Evolutionary conservation across 1,140 invertebrate genomes (phyloP), one percentile per base, ranked within the genome.

Genomic region (Leptinotarsa defecta): DNA sequence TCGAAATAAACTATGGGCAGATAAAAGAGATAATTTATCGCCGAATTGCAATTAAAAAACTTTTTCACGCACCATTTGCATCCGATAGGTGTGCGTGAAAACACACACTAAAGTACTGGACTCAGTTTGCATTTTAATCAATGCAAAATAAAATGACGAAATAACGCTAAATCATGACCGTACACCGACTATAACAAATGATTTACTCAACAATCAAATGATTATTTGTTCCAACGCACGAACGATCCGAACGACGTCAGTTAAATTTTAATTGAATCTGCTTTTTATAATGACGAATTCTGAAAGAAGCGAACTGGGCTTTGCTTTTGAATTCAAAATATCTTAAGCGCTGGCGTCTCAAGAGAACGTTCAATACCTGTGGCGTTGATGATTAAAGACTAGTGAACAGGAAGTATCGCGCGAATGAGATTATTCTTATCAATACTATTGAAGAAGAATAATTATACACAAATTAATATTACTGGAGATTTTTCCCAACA

Each of bases 261-360:
- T 68, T 68, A 68, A 68, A 48, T 68, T 68, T 43, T 68, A 68
- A 68, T 68, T 68, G 67, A 68, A 49, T n/a, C n/a, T 22, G 20
- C 8, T 43, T 68, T 68, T 68, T 68, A 68, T 43, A 43, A 68
- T 2, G 52, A 57, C 17, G 24, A 43, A 43, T 68, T 48, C 17
- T 48, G 67, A 68, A 68, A n/a, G n/a, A 67, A 20, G 19, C 52
- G 65, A 48, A 52, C 64, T 52, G 72, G 62, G 63, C 24, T 73
- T 43, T 57, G 34, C 8, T 43, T 43, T 43, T 43, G 34, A 43
- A 43, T 43, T 43, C 34, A 43, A 43, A 43, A 43, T 43, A 11
- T 43, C 34, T 43, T 43, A 43, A 43, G 34, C 34, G 34, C 34
- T 43, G 52, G n/a, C 52, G 52, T 19, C 52, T 57, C n/a, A 19